Conservation (phyloP, 2,888 invertebrate genomes). For the Lacanobia oleracea region DNA sequence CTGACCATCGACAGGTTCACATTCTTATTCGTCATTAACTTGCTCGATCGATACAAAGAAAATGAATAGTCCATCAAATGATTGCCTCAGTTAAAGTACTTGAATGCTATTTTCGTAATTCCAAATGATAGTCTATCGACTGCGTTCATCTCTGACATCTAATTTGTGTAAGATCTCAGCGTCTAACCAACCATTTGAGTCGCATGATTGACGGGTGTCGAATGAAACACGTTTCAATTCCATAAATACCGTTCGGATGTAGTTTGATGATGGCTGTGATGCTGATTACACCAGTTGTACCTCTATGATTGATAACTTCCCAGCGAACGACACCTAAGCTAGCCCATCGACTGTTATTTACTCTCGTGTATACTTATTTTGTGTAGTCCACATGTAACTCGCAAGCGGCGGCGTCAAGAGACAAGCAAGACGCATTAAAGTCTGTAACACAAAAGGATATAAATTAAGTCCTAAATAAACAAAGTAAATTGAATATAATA, state of each 20-base stretch:
- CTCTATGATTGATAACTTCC: slow-evolving; percentile 60
- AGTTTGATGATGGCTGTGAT: slow-evolving; percentile 50
- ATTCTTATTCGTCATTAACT: slow-evolving; percentile 59
- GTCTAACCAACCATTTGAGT: slow-evolving; percentile 58
- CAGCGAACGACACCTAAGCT: slow-evolving; percentile 51
- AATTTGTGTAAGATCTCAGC: slow-evolving; percentile 55
- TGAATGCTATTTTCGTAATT: slow-evolving; percentile 50
- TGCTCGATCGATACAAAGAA: slow-evolving; percentile 60
- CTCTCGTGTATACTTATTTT: slow-evolving; percentile 41
- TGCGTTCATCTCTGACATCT: slow-evolving; percentile 53
- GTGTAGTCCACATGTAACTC: slow-evolving; percentile 1
- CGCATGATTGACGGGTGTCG: slow-evolving; percentile 59
- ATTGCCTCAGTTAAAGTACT: slow-evolving; percentile 40
- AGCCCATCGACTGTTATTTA: slow-evolving; percentile 41
- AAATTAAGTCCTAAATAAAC: slow-evolving; percentile 75
- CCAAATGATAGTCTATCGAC: slow-evolving; percentile 50
- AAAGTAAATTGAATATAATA: slow-evolving; percentile 73
- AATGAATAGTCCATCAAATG: slow-evolving; percentile 53
- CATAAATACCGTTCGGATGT: slow-evolving; percentile 54
- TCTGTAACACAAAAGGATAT: slow-evolving; percentile 48
- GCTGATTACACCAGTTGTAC: slow-evolving; percentile 57
- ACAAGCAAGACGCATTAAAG: slow-evolving; percentile 40
- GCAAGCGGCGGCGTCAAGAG: slow-evolving; percentile 16
- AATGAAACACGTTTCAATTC: slow-evolving; percentile 60
- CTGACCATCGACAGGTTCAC: slow-evolving; percentile 60